Evolutionary conservation across 2,888 invertebrate genomes (phyloP).

Genomic region (Rhingia campestris): DNA sequence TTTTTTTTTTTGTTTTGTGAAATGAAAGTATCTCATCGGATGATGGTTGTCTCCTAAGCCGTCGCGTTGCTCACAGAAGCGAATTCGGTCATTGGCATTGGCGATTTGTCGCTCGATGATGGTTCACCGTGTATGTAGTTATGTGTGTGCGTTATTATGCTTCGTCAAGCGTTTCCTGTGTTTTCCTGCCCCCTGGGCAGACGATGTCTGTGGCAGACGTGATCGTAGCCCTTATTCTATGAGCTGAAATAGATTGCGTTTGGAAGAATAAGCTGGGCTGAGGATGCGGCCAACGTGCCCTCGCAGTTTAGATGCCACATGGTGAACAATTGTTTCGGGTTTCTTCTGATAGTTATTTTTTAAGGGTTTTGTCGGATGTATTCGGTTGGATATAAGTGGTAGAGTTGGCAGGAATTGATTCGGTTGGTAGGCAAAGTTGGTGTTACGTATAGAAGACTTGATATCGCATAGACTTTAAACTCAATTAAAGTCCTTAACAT

Average conservation of each 20-base stretch:
- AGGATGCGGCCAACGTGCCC: slow-evolving; percentile 6
- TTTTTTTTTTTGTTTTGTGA: slow-evolving; percentile 32
- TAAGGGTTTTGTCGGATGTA: neutral
- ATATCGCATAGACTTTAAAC: no score
- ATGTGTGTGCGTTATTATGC: neutral
- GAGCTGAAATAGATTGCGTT: slow-evolving; percentile 43
- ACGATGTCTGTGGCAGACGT: neutral
- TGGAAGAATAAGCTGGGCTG: slow-evolving; percentile 25
- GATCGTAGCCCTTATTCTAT: slow-evolving; percentile 9
- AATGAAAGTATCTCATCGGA: slow-evolving; percentile 51
- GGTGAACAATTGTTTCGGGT: slow-evolving; percentile 38
- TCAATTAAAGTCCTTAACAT: no score
- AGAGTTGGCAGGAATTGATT: no score
- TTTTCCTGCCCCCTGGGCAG: neutral
- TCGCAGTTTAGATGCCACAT: slow-evolving; percentile 2
- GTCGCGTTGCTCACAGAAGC: slow-evolving; percentile 8
- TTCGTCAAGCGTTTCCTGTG: slow-evolving; percentile 12
- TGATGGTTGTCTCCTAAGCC: slow-evolving; percentile 13
- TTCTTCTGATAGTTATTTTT: slow-evolving; percentile 24
- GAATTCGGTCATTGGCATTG: slow-evolving; percentile 66
- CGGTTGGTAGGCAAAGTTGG: no score
- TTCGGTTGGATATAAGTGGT: neutral
- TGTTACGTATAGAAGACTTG: no score
- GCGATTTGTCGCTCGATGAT: slow-evolving; percentile 25
- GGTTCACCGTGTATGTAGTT: neutral